Conservation (phyloP, 2,113 vertebrate genomes). For the Penelope pileata region DNA sequence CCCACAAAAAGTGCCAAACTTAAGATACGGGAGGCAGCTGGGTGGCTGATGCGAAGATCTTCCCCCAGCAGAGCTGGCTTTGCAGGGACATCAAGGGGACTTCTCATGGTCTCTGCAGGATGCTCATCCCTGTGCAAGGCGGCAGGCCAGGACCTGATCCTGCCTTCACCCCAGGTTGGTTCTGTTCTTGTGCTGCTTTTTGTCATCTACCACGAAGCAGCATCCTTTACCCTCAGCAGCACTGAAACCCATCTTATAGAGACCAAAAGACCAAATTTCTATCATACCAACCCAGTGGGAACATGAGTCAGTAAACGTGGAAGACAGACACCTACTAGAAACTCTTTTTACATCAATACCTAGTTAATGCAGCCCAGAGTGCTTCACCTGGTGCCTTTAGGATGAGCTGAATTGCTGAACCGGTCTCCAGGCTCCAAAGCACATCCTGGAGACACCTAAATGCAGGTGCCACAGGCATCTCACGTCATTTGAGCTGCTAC, state of each 20-base stretch:
- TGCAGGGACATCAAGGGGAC: not conserved
- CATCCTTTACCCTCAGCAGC: not conserved
- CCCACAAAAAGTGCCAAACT: not conserved
- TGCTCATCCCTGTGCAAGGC: not conserved
- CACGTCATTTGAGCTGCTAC: rapidly evolving
- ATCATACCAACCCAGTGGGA: not conserved
- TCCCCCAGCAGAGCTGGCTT: not conserved
- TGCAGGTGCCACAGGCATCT: not conserved
- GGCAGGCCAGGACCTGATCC: not conserved
- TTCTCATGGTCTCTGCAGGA: not conserved
- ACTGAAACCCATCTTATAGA: not conserved
- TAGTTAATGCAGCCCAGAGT: not conserved
- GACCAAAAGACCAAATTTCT: not conserved
- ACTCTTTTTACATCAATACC: not conserved
- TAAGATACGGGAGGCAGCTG: not conserved
- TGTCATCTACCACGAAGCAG: not conserved
- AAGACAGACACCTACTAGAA: not conserved
- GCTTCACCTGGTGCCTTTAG: not conserved
- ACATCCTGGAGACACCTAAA: not conserved
- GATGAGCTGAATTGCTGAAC: not conserved
- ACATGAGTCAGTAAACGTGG: not conserved
- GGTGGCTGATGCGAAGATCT: not conserved
- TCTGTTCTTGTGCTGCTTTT: not conserved
- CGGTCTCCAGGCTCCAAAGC: not conserved
- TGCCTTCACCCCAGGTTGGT: not conserved